phyloP scores from a whole-genome alignment of 1,140 invertebrate species.

The Drosophila melanica region DNA sequence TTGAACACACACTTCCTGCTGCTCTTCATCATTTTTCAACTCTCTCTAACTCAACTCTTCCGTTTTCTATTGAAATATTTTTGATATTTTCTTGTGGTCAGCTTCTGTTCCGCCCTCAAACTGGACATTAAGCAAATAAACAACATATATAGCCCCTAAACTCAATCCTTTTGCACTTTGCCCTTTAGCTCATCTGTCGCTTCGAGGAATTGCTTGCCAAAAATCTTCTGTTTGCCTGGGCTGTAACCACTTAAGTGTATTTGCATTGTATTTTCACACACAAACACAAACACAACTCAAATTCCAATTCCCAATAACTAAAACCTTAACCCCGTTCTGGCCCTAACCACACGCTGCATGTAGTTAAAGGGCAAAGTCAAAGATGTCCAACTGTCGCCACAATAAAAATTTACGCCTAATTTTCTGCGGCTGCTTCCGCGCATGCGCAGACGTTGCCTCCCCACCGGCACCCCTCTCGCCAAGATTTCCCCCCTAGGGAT shows the following conservation, averaged over 20 bases:
- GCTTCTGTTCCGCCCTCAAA: slow-evolving; percentile 41
- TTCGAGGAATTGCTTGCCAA: slow-evolving; percentile 28
- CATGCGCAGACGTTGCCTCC: slow-evolving; percentile 60
- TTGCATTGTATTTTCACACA: slow-evolving; percentile 27
- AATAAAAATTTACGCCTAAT: slow-evolving; percentile 75
- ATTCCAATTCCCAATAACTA: slow-evolving; percentile 14
- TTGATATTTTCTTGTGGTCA: slow-evolving; percentile 62
- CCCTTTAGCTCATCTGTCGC: not conserved
- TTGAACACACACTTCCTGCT: slow-evolving; percentile 33
- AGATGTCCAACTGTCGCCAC: slow-evolving; percentile 62
- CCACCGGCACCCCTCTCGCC: not conserved
- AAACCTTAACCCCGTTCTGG: not conserved
- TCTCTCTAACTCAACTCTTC: slow-evolving; percentile 58
- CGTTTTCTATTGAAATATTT: slow-evolving; percentile 65
- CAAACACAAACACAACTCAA: slow-evolving; percentile 11
- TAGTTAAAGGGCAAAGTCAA: slow-evolving; percentile 4
- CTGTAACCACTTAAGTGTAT: slow-evolving; percentile 74
- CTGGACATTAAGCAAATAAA: slow-evolving; percentile 30
- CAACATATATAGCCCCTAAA: slow-evolving; percentile 5
- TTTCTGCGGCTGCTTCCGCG: slow-evolving; percentile 57
- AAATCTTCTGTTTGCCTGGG: slow-evolving; percentile 43
- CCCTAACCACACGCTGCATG: slow-evolving; percentile 14
- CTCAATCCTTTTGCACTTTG: slow-evolving; percentile 26
- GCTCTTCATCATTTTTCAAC: not conserved
- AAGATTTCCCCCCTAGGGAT: not conserved